Base-by-base conservation (phyloP, 35 echinoderm and acorn worm species). In the Patiria miniata region DNA sequence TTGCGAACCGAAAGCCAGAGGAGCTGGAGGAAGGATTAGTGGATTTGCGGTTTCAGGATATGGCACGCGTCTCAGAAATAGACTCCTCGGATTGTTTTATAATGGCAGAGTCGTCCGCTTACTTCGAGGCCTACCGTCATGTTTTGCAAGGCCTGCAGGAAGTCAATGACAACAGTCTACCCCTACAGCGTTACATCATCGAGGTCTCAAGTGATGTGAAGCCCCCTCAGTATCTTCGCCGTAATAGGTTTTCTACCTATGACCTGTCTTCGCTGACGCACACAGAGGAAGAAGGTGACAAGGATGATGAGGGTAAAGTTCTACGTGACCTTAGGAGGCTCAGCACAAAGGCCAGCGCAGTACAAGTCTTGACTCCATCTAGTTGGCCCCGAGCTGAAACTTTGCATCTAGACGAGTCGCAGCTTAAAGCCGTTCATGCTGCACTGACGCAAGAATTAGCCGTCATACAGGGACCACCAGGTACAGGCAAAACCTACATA, bases 401-500 rank as follows among this genome's bases (percentile, higher is more conserved):
- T n/a, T 80, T 93, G 73, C 53, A 91, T 2, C 59, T 99, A 10
- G 93, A 99, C 73, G 37, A 78, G 39, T 94, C 92, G 21, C 96
- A 99, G 42, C 79, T 92, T 38, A 34, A 60, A 5, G 96, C 96
- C 4, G 82, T 94, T 1, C 32, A 92, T 81, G 89, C 82, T 12
- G 96, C 96, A 30, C 83, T 99, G 10, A 94, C 92, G 21, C 81
- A 95, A 61, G 96, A 99, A 55, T 58, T 99, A 32, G 86, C 89
- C 22, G 78, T 94, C 51, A 94, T 99, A 54, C 96, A 99, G 79
- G 96, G 96, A 40, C 96, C 96, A 17, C 96, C 96, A 37, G 96
- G 96, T 40, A 99, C 96, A 34, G 96, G 96, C 5, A 99, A 99
- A 89, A 99, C 96, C 1, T 95, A 92, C 83, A 87, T 99, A 16